These are phyloP conservation scores for Lophochroa leadbeateri DNA, from an alignment of 2,113 vertebrate species.

Conservation along the genomic window DNA sequence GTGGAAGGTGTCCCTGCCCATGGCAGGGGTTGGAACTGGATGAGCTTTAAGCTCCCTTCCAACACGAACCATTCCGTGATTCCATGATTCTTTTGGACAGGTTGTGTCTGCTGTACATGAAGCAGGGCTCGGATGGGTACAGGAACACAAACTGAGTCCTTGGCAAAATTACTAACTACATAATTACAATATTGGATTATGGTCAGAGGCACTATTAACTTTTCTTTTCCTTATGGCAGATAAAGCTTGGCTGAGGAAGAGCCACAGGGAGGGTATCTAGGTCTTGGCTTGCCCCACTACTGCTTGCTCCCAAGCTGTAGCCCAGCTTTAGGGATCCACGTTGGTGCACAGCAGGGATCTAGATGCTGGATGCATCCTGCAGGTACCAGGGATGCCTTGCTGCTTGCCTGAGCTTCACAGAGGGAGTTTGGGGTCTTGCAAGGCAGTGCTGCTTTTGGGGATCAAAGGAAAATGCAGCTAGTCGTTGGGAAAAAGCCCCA, in stretches of 20 bases:
- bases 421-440: fast-evolving
- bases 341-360: fast-evolving
- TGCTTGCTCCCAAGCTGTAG: not conserved
- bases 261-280: not conserved
- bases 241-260: not conserved
- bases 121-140: not conserved
- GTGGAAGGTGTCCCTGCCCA: no score
- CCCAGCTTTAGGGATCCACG: not conserved
- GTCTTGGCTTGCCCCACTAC: not conserved
- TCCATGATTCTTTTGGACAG: not conserved
- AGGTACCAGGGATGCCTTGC: not conserved
- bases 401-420: not conserved
- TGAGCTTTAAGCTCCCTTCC: no score
- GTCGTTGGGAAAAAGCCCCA: not conserved
- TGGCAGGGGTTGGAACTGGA: no score
- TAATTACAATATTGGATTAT: not conserved
- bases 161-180: not conserved
- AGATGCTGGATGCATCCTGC: no score
- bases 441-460: not conserved
- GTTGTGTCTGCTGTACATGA: fast-evolving
- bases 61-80: no score
- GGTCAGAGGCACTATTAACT: not conserved
- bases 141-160: not conserved
- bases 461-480: not conserved
- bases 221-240: not conserved